phyloP scores from a whole-genome alignment of 2,888 invertebrate species.

The Rhimphoctona megacephalus region DNA sequence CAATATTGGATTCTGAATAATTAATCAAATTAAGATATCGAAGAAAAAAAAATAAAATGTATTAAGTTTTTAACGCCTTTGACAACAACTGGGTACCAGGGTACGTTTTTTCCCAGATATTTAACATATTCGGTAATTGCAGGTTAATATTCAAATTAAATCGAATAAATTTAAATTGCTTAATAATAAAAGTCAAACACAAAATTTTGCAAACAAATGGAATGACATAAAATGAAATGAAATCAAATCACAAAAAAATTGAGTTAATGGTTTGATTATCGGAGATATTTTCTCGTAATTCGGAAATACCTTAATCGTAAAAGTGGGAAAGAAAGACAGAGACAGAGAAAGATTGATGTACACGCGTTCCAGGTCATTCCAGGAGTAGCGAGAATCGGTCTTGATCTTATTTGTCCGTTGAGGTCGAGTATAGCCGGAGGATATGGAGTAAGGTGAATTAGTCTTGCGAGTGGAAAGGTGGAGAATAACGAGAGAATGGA shows the following conservation, averaged over 20 bases:
- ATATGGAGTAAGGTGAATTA: slow-evolving; percentile 62
- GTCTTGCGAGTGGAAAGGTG: slow-evolving; percentile 58
- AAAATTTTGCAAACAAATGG: background rate
- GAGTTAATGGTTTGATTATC: slow-evolving; percentile 10
- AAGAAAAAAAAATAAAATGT: background rate
- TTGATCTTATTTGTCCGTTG: slow-evolving; percentile 65
- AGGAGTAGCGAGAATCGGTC: slow-evolving; percentile 52
- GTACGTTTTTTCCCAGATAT: too few species aligned
- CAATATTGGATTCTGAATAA: background rate
- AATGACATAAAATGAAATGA: background rate
- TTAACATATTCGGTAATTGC: too few species aligned
- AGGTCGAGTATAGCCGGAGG: slow-evolving; percentile 59
- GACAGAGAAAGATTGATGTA: slow-evolving; percentile 4
- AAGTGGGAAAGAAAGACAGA: background rate
- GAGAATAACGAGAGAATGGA: slow-evolving; percentile 56
- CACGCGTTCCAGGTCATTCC: slow-evolving; percentile 41
- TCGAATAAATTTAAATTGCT: background rate
- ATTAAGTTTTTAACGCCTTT: too few species aligned
- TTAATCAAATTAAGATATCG: background rate
- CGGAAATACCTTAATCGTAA: slow-evolving; percentile 6
- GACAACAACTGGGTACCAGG: too few species aligned
- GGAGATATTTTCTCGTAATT: slow-evolving; percentile 4
- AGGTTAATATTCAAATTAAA: too few species aligned
- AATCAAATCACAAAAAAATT: background rate
- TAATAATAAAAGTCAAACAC: background rate